A percentile compares a stretch with the other conserved stretches of the same genome.
These are phyloP conservation scores for Drosophila sp. DNA, from an alignment of 1,140 invertebrate species.

Conservation along the genomic window DNA sequence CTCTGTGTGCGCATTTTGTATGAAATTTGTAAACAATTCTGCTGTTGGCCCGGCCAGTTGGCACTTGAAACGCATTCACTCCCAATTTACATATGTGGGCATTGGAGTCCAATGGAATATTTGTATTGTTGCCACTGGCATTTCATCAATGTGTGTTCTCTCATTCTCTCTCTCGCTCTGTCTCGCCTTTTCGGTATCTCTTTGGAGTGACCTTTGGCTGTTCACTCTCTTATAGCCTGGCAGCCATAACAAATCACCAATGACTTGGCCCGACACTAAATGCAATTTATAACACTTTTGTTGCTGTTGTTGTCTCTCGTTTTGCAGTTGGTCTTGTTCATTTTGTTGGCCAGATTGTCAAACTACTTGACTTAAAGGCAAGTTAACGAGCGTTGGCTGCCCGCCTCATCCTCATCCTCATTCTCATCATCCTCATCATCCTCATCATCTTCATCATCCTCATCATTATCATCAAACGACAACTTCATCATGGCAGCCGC, in stretches of 20 bases:
- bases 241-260: slow-evolving; percentile 80
- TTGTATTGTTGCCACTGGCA: slow-evolving; percentile 24
- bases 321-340: neutral
- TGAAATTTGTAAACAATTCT: slow-evolving; percentile 81
- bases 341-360: slow-evolving; percentile 64
- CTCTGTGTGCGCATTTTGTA: slow-evolving; percentile 63
- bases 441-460: slow-evolving; percentile 13
- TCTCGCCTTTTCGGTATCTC: neutral
- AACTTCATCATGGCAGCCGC: slow-evolving; percentile 63
- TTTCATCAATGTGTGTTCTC: slow-evolving; percentile 38
- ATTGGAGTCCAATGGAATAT: neutral
- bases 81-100: slow-evolving; percentile 65
- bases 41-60: slow-evolving; percentile 2
- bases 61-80: slow-evolving; percentile 57
- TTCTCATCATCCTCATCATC: slow-evolving; percentile 22
- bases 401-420: slow-evolving; percentile 36
- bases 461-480: slow-evolving; percentile 56
- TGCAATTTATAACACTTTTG: slow-evolving; percentile 79
- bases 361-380: slow-evolving; percentile 77
- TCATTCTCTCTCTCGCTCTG: neutral
- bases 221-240: slow-evolving; percentile 29
- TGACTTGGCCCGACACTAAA: slow-evolving; percentile 77
- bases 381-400: slow-evolving; percentile 71
- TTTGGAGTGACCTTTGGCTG: slow-evolving; percentile 59
- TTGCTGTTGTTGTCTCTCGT: neutral